Evolutionary conservation across 2,113 vertebrate species (phyloP).

Genomic region (Pogona vitticeps): DNA sequence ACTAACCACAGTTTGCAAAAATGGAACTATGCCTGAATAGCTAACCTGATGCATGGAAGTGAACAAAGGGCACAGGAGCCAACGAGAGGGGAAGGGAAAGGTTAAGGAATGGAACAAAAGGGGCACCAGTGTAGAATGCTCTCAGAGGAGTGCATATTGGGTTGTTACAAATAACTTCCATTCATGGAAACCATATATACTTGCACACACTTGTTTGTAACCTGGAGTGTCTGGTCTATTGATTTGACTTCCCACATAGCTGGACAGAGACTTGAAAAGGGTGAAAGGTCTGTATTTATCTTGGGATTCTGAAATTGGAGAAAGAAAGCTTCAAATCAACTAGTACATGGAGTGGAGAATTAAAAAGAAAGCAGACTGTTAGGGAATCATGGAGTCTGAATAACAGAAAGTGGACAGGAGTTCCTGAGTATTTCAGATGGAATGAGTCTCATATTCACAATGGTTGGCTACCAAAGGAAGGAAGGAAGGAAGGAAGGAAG

Average conservation of each 20-base stretch:
- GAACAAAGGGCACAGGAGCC: background rate
- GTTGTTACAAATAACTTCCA: conserved; percentile 10
- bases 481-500: too few relatives aligned
- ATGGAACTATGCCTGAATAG: background rate
- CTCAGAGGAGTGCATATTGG: background rate
- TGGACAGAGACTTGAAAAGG: background rate
- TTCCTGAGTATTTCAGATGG: conserved; percentile 58
- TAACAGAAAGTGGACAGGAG: conserved; percentile 63
- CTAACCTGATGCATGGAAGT: background rate
- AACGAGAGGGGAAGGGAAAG: background rate
- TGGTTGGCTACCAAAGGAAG: conserved; percentile 5
- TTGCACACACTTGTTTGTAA: background rate
- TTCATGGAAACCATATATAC: background rate
- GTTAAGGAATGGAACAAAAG: background rate
- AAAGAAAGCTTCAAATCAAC: conserved; percentile 34
- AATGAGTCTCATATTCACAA: conserved; percentile 55
- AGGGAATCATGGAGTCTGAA: conserved; percentile 59
- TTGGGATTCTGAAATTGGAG: conserved; percentile 20
- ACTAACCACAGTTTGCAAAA: background rate
- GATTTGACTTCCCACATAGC: background rate
- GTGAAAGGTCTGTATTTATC: conserved; percentile 37
- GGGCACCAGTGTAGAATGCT: background rate
- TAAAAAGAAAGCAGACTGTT: conserved; percentile 51
- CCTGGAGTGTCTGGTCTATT: conserved; percentile 9
- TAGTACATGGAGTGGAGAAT: conserved; percentile 47